Percentiles rank a stretch among this genome's conserved stretches.
phyloP scores from a whole-genome alignment of 2,888 invertebrate species.

The Gari tellinella region DNA sequence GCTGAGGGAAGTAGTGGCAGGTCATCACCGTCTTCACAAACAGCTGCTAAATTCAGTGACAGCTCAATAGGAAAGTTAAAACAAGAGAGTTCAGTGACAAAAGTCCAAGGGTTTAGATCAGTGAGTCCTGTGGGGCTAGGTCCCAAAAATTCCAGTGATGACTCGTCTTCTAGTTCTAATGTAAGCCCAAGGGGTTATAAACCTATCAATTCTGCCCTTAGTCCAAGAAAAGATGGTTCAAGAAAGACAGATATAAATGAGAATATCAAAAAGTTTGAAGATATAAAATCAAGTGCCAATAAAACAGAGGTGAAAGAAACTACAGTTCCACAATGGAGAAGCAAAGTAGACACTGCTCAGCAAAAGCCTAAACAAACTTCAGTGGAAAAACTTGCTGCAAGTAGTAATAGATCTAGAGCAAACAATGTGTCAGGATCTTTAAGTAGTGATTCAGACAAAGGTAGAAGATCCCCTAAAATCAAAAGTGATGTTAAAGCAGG shows the following conservation, averaged over 20 bases:
- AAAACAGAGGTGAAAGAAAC: not conserved
- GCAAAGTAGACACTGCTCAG: too few relatives aligned
- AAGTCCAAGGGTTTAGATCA: constrained; percentile 47
- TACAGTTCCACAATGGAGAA: too few relatives aligned
- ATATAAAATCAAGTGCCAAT: constrained; percentile 16
- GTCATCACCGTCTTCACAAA: constrained; percentile 1
- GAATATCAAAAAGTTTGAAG: constrained; percentile 44
- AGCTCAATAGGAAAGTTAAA: constrained; percentile 50
- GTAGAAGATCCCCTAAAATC: constrained; percentile 30
- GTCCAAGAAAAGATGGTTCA: constrained; percentile 7
- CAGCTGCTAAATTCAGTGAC: constrained; percentile 29
- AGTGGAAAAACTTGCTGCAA: constrained; percentile 15
- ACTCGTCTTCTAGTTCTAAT: constrained; percentile 33
- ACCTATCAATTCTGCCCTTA: constrained; percentile 14
- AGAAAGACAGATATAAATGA: constrained; percentile 53
- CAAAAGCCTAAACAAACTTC: constrained; percentile 18
- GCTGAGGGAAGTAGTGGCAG: constrained; percentile 10
- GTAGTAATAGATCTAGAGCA: constrained; percentile 22
- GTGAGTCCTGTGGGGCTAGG: constrained; percentile 46
- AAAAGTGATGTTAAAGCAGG: constrained; percentile 36
- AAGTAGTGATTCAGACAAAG: constrained; percentile 41
- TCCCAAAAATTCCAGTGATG: constrained; percentile 30
- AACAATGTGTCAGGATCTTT: constrained; percentile 25
- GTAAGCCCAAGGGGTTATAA: constrained; percentile 56
- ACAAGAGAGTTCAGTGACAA: constrained; percentile 14